Evolutionary conservation across 2,113 vertebrate species (phyloP).

Genomic region (Psilopsiagon aurifrons): DNA sequence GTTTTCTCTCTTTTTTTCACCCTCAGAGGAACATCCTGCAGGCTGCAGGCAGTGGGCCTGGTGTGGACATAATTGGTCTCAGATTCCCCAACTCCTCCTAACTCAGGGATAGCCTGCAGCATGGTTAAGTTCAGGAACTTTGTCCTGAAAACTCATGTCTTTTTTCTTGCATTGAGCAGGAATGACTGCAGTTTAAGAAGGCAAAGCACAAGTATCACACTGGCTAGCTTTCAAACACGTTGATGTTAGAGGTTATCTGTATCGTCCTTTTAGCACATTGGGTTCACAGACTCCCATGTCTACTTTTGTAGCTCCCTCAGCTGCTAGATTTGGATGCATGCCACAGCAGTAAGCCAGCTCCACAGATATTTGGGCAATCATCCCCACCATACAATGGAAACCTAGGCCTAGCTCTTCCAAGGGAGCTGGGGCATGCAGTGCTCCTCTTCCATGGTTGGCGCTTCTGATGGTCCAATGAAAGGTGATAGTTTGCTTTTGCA

Average conservation of each 20-base stretch:
- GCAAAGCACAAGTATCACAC: background rate
- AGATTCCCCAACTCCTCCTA: background rate
- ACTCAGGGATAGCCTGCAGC: accelerated
- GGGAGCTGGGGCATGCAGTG: background rate
- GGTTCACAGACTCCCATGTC: background rate
- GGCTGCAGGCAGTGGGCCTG: background rate
- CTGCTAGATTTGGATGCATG: background rate
- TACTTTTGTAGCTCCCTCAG: background rate
- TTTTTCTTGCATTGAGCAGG: background rate
- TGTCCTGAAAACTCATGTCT: background rate
- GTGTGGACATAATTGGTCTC: background rate
- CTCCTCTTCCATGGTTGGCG: background rate
- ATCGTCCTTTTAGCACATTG: background rate
- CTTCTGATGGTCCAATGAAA: background rate
- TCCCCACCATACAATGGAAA: background rate
- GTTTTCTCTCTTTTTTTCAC: background rate
- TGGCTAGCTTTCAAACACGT: background rate
- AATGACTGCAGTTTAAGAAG: background rate
- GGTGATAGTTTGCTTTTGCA: background rate
- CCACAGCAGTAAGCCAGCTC: background rate
- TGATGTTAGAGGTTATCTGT: background rate
- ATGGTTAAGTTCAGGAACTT: background rate
- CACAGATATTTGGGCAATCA: background rate
- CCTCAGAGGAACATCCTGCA: background rate
- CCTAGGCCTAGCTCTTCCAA: background rate